These are phyloP conservation scores for Eonycteris spelaea DNA, from an alignment of 2,113 vertebrate species.

Conservation along the genomic window DNA sequence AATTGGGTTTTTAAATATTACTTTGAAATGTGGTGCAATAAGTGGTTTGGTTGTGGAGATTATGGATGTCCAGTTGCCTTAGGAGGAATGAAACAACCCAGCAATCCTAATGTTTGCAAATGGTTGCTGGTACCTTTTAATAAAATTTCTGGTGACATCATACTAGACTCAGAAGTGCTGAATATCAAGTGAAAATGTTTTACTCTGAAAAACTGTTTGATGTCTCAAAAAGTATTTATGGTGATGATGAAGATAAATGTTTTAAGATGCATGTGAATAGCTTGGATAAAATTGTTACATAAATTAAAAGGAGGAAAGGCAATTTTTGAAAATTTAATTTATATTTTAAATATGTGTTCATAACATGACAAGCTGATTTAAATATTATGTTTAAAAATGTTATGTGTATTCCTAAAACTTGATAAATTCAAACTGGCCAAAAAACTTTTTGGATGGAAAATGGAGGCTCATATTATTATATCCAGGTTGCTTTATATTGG, in stretches of 20 bases:
- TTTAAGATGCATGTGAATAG: background rate
- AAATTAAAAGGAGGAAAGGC: background rate
- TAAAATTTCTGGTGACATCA: background rate
- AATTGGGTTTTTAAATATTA: background rate
- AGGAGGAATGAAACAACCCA: background rate
- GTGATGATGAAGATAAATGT: background rate
- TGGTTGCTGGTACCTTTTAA: background rate
- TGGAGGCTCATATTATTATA: background rate
- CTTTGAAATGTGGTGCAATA: background rate
- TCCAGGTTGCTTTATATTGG: background rate
- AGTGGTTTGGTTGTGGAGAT: background rate
- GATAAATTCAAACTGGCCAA: background rate
- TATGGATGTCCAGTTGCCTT: background rate
- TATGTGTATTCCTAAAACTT: background rate
- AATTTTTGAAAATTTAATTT: too few relatives aligned
- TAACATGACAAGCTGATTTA: background rate
- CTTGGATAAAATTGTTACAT: background rate
- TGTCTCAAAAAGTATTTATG: background rate
- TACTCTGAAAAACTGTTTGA: background rate
- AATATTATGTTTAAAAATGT: background rate
- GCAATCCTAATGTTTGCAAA: background rate
- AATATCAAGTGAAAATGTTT: background rate
- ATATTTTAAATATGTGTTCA: background rate
- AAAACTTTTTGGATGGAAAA: background rate
- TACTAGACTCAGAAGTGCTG: background rate